These are phyloP conservation scores for Leptodactylus fuscus DNA, from an alignment of 2,113 vertebrate genomes.

Conservation along the genomic window DNA sequence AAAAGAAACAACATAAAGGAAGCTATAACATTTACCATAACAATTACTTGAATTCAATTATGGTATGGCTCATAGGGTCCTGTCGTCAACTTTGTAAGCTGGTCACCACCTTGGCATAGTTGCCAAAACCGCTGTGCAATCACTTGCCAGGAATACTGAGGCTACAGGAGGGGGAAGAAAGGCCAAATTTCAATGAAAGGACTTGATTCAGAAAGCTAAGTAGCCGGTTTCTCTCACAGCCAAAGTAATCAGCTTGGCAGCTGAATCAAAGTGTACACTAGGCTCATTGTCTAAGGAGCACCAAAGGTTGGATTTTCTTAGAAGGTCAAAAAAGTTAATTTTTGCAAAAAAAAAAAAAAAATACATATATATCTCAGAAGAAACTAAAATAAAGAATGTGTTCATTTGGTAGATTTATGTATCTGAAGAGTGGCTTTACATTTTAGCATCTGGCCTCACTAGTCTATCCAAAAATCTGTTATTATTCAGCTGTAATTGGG, in stretches of 20 bases:
- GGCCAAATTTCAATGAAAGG: slow-evolving; percentile 74
- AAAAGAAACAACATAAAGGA: slow-evolving; percentile 20
- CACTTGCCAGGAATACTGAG: slow-evolving; percentile 70
- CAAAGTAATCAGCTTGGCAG: slow-evolving; percentile 80
- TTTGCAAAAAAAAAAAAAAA: slow-evolving; percentile 71
- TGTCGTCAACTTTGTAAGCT: slow-evolving; percentile 63
- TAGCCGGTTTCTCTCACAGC: slow-evolving; percentile 68
- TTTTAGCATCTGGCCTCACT: slow-evolving; percentile 18
- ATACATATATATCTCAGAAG: no score
- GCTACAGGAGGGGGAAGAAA: slow-evolving; percentile 65
- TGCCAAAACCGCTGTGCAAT: slow-evolving; percentile 63
- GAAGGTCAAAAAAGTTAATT: slow-evolving; percentile 68
- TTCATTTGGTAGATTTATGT: slow-evolving; percentile 59
- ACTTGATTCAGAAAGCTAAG: slow-evolving; percentile 74
- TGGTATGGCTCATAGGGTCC: slow-evolving; percentile 62
- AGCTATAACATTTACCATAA: slow-evolving; percentile 48
- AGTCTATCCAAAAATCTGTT: neutral
- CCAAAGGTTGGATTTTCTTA: slow-evolving; percentile 67
- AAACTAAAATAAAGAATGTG: slow-evolving; percentile 63
- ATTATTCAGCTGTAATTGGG: slow-evolving; percentile 25
- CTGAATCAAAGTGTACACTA: slow-evolving; percentile 74
- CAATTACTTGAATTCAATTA: slow-evolving; percentile 53
- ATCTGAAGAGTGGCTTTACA: slow-evolving; percentile 62
- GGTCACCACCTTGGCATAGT: slow-evolving; percentile 66
- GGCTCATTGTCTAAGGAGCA: slow-evolving; percentile 72